These are phyloP conservation scores for Diabrotica virgifera DNA, from an alignment of 1,140 invertebrate genomes.

Conservation along the genomic window DNA sequence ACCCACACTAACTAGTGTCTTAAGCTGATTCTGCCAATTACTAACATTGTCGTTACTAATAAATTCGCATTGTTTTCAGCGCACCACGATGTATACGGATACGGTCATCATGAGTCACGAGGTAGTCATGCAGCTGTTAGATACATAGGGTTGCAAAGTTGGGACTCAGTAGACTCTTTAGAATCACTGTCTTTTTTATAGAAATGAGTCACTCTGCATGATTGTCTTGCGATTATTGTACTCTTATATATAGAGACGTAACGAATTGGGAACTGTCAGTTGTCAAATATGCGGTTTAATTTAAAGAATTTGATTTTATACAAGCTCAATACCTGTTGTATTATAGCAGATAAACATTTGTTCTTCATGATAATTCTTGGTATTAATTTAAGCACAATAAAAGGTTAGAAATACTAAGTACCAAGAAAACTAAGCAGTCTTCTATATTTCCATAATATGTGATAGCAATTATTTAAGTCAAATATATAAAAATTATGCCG, in stretches of 20 bases:
- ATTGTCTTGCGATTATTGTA: conserved; percentile 31
- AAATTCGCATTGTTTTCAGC: conserved; percentile 43
- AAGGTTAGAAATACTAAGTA: no score
- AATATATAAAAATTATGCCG: no score
- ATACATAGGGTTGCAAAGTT: conserved; percentile 51
- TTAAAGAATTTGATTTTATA: no score
- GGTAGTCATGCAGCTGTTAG: conserved; percentile 50
- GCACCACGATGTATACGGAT: conserved; percentile 50
- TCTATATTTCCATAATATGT: no score
- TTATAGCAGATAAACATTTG: no score
- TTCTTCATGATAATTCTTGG: no score
- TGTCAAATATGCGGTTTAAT: no score
- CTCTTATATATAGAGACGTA: conserved; percentile 12
- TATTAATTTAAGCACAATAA: no score
- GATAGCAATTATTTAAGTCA: no score
- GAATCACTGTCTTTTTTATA: conserved; percentile 49
- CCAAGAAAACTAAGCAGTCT: no score
- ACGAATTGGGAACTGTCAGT: background rate
- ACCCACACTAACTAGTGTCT: no score
- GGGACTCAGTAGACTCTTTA: conserved; percentile 50
- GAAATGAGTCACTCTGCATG: conserved; percentile 38
- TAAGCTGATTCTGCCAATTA: background rate
- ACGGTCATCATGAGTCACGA: conserved; percentile 49
- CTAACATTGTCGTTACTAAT: conserved; percentile 6
- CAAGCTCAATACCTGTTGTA: no score